Evolutionary conservation across 2,888 invertebrate species (phyloP), one percentile per base, ranked within the genome.

Genomic region (Acrobasis repandana): DNA sequence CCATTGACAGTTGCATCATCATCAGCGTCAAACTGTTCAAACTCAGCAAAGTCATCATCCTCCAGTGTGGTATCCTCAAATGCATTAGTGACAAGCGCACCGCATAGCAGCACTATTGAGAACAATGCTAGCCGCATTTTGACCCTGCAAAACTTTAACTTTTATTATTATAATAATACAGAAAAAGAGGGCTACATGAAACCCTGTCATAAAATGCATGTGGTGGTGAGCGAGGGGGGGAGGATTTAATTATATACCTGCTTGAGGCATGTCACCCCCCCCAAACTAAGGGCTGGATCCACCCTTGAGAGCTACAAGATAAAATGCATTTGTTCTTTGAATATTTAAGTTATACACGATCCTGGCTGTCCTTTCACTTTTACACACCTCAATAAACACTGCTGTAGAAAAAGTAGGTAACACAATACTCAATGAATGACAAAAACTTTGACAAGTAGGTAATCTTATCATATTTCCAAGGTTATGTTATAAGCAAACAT

Each of bases 1-100:
- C 80, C 79, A 69, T 72, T 69, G 51, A 71, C 72, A 20, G 80
- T 63, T 2, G 70, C 73, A 60, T 93, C 93, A 63, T 94, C 94
- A 28, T 96, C 96, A 51, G 95, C 95, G 76, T 96, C 96, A 82
- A 97, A 96, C 80, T 97, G 96, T 85, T 97, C 97, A 87, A 98
- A 98, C 86, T 98, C 98, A 0, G 98, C 98, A 92, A 98, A 98
- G 76, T 98, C 98, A 93, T 97, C 97, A 80, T 98, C 97, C 70
- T 96, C 95, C 11, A 92, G 69, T 3, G 80, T 82, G 5, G 78
- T 76, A 64, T 91, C 92, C 67, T 92, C 92, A 68, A 74, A 91
- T 1, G 82, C 90, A 5, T 82, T 85, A 36, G 86, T 88, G 15
- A 82, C 63, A 10, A 77, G 69, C 4, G 73, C 76, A 65, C 82